phyloP scores from a whole-genome alignment of 2,888 invertebrate species.

The Melanostoma mellinum region DNA sequence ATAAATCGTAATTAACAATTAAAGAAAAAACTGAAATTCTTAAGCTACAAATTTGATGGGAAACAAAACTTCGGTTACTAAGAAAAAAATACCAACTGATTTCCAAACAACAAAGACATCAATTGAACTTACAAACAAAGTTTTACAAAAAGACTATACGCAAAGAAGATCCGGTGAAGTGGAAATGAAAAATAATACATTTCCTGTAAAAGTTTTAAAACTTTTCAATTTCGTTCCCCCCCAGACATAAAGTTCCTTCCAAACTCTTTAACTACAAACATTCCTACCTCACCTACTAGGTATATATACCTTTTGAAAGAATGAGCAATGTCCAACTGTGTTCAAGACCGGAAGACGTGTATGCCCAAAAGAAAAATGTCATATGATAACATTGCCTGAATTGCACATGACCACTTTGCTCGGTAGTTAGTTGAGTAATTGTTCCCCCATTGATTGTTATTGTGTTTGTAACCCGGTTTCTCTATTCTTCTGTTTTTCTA shows the following conservation, averaged over 20 bases:
- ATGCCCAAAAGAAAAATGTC: constrained; percentile 20
- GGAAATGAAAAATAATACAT: constrained; percentile 37
- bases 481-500: neutral
- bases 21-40: too few relatives aligned
- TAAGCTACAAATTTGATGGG: too few relatives aligned
- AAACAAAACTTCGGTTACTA: too few relatives aligned
- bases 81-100: too few relatives aligned
- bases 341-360: constrained; percentile 28
- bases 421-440: constrained; percentile 44
- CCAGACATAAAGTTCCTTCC: constrained; percentile 17
- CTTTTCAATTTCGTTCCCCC: constrained; percentile 8
- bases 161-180: constrained; percentile 5
- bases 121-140: neutral
- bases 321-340: constrained; percentile 28
- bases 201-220: constrained; percentile 27
- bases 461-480: constrained; percentile 10
- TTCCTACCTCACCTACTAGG: neutral
- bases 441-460: constrained; percentile 44
- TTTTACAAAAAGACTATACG: neutral
- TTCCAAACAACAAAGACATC: neutral
- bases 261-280: constrained; percentile 11
- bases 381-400: neutral
- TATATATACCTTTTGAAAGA: neutral
- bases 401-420: neutral
- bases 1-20: too few relatives aligned